Conservation (phyloP, 2,888 invertebrate genomes). For the Drosophila niveifrons region DNA sequence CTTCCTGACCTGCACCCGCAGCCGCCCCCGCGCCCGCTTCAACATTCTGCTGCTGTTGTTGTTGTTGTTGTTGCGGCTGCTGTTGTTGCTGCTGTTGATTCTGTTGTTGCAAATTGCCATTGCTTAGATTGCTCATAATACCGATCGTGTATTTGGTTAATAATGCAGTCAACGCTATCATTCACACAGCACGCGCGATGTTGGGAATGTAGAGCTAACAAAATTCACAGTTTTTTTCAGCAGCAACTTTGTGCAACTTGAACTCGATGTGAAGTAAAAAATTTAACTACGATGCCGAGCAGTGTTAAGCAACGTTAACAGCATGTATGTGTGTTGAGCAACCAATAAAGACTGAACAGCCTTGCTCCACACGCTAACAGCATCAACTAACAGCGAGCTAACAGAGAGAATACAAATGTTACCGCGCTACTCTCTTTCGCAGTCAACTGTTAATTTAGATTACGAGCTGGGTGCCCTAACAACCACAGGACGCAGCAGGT, state of each 20-base stretch:
- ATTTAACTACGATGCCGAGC: conserved; percentile 19
- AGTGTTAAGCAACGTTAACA: conserved; percentile 2
- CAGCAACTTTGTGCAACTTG: conserved; percentile 46
- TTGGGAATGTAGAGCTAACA: conserved; percentile 52
- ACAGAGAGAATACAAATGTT: too few relatives aligned
- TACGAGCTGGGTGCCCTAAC: too few relatives aligned
- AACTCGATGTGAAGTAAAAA: conserved; percentile 28
- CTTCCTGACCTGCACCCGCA: conserved; percentile 52
- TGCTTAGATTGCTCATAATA: conserved; percentile 84
- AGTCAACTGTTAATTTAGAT: too few relatives aligned
- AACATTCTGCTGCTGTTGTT: conserved; percentile 51
- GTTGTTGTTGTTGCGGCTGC: conserved; percentile 49
- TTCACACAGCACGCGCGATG: conserved; percentile 73
- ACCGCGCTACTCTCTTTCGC: too few relatives aligned
- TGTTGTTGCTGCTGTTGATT: conserved; percentile 58
- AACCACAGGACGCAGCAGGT: too few relatives aligned
- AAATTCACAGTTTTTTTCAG: conserved; percentile 9
- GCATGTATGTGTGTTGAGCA: background rate
- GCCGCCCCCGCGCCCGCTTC: conserved; percentile 58
- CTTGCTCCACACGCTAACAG: conserved; percentile 3
- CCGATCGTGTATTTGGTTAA: conserved; percentile 84
- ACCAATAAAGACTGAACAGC: background rate
- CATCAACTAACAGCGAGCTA: background rate
- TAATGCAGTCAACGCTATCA: conserved; percentile 85
- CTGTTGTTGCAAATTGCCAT: conserved; percentile 73